Evolutionary conservation across 2,113 vertebrate species (phyloP), one percentile per base, ranked within the genome.

Genomic region (Syngnathus scovelli): DNA sequence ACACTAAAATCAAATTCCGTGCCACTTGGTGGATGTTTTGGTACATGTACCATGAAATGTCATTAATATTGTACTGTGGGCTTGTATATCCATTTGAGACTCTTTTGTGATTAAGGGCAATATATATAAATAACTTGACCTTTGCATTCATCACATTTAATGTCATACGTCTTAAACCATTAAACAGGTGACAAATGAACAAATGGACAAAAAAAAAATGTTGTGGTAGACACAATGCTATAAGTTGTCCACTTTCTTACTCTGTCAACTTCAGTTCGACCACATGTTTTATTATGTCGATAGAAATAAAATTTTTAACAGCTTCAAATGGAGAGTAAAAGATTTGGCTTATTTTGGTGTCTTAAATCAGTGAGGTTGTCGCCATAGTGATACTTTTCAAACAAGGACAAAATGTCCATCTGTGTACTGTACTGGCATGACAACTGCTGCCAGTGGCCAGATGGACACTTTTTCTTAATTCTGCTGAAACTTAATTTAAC

Each of bases 401-500:
- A 69, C 63, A 61, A 58, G 46, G 65, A 74, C 49, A 54, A 69
- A 52, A 1, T 1, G 6, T 23, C 80, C 80, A 80, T 78, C 80
- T 78, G 78, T 55, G 68, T 68, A 55, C 21, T 11, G n/a, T 55
- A 55, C 46, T 69, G 54, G 58, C 49, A 67, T 23, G n/a, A 52
- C 78, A 23, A 64, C 41, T 72, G 62, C 65, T 46, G 36, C 21
- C 33, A 59, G 55, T 39, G 65, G 44, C 71, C 84, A 81, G 79
- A 82, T 78, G 48, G 48, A 49, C 16, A 19, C 48, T 49, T 49
- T 49, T 19, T 49, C 7, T 8, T 77, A n/a, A 27, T 56, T 27
- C 3, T 64, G 68, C 65, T 61, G 66, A 79, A 68, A 79, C 76
- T 75, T 80, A 62, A 75, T 58, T 76, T 81, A 67, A 70, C 71